Percentiles rank a stretch among this genome's conserved stretches.
Conservation (phyloP, 2,113 vertebrate species). For the Perognathus longimembris region DNA sequence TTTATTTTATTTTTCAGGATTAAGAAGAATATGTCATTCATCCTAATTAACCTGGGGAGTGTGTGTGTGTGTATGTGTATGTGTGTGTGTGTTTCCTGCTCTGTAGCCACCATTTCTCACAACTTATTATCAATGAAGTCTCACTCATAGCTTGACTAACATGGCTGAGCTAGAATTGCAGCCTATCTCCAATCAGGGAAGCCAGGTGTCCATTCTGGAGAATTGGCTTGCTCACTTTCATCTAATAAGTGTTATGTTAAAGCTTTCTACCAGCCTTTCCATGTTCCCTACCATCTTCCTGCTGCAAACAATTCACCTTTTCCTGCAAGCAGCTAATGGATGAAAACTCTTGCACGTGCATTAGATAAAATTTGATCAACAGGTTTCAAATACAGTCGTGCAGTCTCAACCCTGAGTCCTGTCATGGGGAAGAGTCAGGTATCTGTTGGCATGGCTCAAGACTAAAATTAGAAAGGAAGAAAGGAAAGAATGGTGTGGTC, state of each 20-base stretch:
- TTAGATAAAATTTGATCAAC: not conserved
- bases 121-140: not conserved
- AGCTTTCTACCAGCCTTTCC: not conserved
- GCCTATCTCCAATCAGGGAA: not conserved
- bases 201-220: not conserved
- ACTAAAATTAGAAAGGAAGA: not conserved
- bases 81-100: not conserved
- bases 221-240: not conserved
- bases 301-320: not conserved
- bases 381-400: not conserved
- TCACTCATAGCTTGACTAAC: not conserved
- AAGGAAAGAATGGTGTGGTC: not conserved
- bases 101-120: not conserved
- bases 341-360: not conserved
- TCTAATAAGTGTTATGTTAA: not conserved
- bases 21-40: too few relatives aligned
- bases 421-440: not conserved
- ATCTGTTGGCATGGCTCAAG: not conserved
- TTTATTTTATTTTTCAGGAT: not conserved
- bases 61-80: not conserved
- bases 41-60: too few relatives aligned
- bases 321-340: not conserved
- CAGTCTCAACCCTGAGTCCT: not conserved
- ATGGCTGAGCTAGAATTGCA: not conserved
- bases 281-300: not conserved